Conservation (phyloP, 2,888 invertebrate genomes). For the Thysanoteuthis rhombus region DNA sequence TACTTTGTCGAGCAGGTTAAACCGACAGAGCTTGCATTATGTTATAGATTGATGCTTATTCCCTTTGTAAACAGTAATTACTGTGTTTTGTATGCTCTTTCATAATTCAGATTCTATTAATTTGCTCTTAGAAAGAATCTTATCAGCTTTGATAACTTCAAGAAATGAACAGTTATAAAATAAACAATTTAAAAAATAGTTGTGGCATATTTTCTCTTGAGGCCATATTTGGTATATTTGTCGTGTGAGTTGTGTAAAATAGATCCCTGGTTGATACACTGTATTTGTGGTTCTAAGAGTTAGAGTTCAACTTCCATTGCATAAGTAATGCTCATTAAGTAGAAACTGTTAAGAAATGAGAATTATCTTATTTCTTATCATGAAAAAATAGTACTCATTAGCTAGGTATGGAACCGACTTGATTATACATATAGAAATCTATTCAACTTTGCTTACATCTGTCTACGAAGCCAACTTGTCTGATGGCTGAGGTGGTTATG, state of each 20-base stretch:
- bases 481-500: too few relatives aligned
- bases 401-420: too few relatives aligned
- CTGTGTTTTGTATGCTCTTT: not conserved
- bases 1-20: not conserved
- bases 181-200: not conserved
- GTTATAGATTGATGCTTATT: not conserved
- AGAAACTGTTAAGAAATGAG: too few relatives aligned
- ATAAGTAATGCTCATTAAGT: too few relatives aligned
- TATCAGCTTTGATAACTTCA: not conserved
- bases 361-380: too few relatives aligned
- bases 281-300: not conserved
- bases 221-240: not conserved
- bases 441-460: too few relatives aligned
- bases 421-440: too few relatives aligned
- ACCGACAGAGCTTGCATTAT: not conserved
- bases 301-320: too few relatives aligned
- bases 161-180: not conserved
- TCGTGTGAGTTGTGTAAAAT: not conserved
- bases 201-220: not conserved
- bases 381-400: too few relatives aligned
- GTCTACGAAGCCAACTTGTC: too few relatives aligned
- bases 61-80: not conserved
- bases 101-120: not conserved
- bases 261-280: not conserved
- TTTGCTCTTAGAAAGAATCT: not conserved